These are phyloP conservation scores for Cyclura pinguis DNA, from an alignment of 2,797 vertebrate genomes.

Conservation along the genomic window DNA sequence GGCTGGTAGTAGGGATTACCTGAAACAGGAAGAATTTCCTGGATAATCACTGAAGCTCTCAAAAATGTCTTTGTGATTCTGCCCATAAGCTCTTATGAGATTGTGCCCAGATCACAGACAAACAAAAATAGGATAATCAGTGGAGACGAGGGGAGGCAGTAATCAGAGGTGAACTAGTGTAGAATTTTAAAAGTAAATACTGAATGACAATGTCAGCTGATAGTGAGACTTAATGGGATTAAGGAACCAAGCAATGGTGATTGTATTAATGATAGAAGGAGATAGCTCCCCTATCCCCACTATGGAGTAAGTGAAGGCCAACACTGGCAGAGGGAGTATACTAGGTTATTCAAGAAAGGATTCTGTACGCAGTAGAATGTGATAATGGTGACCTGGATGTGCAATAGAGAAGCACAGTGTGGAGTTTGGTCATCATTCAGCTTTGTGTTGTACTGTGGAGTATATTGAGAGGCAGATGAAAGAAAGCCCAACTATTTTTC, in stretches of 20 bases:
- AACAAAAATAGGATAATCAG: conserved; percentile 10
- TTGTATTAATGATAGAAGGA: background rate
- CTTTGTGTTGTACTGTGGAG: background rate
- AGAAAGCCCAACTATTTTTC: background rate
- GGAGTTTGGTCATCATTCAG: background rate
- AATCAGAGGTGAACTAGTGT: background rate
- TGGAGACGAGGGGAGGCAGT: background rate
- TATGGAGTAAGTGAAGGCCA: background rate
- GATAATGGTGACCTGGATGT: background rate
- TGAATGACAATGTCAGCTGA: background rate
- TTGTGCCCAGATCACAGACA: background rate
- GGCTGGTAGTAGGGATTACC: background rate
- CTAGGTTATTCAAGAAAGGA: background rate
- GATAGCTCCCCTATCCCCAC: background rate
- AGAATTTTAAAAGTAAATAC: background rate
- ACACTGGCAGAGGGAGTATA: background rate
- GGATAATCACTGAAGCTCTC: background rate
- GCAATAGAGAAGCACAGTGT: background rate
- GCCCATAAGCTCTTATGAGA: background rate
- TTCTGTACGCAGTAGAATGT: background rate
- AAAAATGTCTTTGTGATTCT: background rate
- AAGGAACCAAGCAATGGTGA: background rate
- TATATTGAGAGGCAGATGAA: background rate
- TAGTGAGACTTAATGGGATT: background rate
- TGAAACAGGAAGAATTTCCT: background rate